Evolutionary conservation across 1,140 invertebrate genomes (phyloP).

Genomic region (Dendrolimus kikuchii): DNA sequence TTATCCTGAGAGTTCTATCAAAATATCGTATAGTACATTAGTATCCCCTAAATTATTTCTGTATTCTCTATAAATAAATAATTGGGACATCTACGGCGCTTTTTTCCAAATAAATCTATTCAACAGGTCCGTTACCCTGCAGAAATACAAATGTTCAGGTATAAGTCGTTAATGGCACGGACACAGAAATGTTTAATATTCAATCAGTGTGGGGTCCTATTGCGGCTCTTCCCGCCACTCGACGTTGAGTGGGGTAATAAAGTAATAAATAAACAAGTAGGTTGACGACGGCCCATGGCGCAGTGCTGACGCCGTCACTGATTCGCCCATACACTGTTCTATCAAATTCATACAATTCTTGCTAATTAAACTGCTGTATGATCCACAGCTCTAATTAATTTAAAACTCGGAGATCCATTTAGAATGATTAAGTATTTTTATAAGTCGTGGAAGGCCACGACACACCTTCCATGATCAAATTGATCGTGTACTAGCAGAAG

Average conservation of each 20-base stretch:
- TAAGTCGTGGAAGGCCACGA: no score
- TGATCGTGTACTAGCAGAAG: no score
- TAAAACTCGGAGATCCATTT: no score
- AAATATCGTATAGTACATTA: no score
- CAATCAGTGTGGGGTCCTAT: constrained; percentile 37
- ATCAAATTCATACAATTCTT: constrained; percentile 8
- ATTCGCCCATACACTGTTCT: no score
- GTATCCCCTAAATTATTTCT: no score
- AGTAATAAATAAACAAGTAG: constrained; percentile 44
- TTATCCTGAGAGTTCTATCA: no score
- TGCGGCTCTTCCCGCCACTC: constrained; percentile 32
- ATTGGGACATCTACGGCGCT: no score
- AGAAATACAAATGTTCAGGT: constrained; percentile 1
- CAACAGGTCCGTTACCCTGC: neutral
- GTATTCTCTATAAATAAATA: no score
- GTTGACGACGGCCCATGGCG: constrained; percentile 16
- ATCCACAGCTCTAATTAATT: no score
- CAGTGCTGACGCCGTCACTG: neutral
- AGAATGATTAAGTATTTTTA: no score
- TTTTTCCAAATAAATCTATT: neutral
- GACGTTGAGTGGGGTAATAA: constrained; percentile 38
- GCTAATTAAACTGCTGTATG: constrained; percentile 9
- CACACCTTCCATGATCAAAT: no score
- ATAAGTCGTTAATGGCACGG: neutral
- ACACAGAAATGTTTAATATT: constrained; percentile 37